A percentile compares a stretch with the other conserved stretches of the same genome.
Evolutionary conservation across 2,888 invertebrate genomes (phyloP).

Genomic region (Cryptophagus acutangulus): DNA sequence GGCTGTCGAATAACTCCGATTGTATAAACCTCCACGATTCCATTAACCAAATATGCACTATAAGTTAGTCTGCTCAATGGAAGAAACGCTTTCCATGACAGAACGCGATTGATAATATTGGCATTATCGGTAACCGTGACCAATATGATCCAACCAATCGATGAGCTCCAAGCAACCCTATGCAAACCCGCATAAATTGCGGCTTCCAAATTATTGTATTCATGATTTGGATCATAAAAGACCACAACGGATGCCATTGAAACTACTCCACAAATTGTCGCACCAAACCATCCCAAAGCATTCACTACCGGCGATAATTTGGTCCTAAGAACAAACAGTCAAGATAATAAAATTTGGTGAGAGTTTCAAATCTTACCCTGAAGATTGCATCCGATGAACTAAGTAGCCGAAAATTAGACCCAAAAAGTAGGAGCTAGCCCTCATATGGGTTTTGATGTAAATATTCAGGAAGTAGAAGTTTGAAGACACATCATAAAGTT

Average conservation of each 20-base stretch:
- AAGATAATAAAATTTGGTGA: not conserved
- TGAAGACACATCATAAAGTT: conserved; percentile 58
- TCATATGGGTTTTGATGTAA: conserved; percentile 73
- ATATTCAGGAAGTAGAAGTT: conserved; percentile 61
- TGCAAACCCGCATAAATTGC: conserved; percentile 63
- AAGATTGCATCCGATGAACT: conserved; percentile 59
- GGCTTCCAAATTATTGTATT: conserved; percentile 56
- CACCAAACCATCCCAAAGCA: conserved; percentile 35
- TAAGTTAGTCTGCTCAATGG: conserved; percentile 67
- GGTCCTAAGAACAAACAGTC: conserved; percentile 31
- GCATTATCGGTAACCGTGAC: conserved; percentile 64
- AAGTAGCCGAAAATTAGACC: conserved; percentile 64
- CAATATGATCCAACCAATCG: conserved; percentile 63
- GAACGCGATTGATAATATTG: conserved; percentile 55
- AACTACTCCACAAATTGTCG: conserved; percentile 48
- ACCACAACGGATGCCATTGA: conserved; percentile 60
- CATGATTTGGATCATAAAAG: conserved; percentile 60
- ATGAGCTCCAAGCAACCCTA: conserved; percentile 63
- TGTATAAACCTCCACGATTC: conserved; percentile 63
- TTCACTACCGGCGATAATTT: conserved; percentile 35
- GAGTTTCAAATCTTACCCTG: conserved; percentile 50
- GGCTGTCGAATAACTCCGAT: conserved; percentile 58
- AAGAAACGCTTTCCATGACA: conserved; percentile 59
- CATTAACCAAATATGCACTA: conserved; percentile 68
- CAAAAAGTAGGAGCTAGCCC: conserved; percentile 64